A percentile compares a stretch with the other conserved stretches of the same genome.
phyloP scores from a whole-genome alignment of 2,888 invertebrate genomes.

The Tribolium freemani region DNA sequence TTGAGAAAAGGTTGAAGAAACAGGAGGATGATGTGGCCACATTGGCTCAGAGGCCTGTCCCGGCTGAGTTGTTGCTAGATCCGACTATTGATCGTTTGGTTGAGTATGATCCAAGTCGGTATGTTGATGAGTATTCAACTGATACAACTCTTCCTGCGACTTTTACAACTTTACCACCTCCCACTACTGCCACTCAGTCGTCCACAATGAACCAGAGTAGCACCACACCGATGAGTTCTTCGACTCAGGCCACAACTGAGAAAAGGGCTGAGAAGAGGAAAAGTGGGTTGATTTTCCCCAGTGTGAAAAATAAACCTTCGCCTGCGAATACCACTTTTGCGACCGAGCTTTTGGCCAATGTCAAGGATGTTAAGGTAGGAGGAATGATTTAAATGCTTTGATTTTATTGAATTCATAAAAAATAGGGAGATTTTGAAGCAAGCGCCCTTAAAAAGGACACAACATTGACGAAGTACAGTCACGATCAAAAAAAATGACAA shows the following conservation, averaged over 20 bases:
- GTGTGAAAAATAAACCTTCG: slow-evolving; percentile 91
- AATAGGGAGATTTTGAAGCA: too few species aligned
- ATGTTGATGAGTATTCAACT: slow-evolving; percentile 62
- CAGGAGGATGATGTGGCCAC: slow-evolving; percentile 88
- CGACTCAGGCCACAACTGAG: slow-evolving; percentile 64
- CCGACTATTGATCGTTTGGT: slow-evolving; percentile 85
- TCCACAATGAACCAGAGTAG: slow-evolving; percentile 42
- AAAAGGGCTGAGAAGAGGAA: slow-evolving; percentile 73
- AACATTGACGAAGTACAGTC: too few species aligned
- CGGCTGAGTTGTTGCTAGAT: slow-evolving; percentile 80
- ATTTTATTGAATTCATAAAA: too few species aligned
- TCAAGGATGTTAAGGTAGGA: slow-evolving; percentile 87
- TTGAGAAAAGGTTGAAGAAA: slow-evolving; percentile 86
- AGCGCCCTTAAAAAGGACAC: too few species aligned
- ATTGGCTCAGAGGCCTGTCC: slow-evolving; percentile 81
- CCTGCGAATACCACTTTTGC: slow-evolving; percentile 87
- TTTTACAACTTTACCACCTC: slow-evolving; percentile 67
- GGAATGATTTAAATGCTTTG: too few species aligned
- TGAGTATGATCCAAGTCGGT: slow-evolving; percentile 83
- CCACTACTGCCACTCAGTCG: slow-evolving; percentile 55
- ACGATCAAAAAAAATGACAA: too few species aligned
- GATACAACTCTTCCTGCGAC: slow-evolving; percentile 61
- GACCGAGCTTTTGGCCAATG: slow-evolving; percentile 80
- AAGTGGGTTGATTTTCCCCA: slow-evolving; percentile 90
- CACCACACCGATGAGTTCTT: slow-evolving; percentile 48